phyloP scores from a whole-genome alignment of 1,140 invertebrate species.

The Drosophila truncata region DNA sequence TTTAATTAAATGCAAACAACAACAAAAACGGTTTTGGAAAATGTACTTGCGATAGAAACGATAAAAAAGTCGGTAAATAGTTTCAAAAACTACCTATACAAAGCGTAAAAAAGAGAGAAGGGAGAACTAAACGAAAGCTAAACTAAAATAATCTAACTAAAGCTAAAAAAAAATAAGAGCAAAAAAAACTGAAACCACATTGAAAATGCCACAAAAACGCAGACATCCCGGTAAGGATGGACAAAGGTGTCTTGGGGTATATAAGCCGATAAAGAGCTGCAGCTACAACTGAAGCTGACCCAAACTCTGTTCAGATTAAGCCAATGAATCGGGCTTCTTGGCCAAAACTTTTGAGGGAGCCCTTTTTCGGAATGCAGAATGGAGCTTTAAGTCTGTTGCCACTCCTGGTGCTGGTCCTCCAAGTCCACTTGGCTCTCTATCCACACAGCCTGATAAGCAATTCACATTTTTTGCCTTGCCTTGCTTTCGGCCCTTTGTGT shows the following conservation, averaged over 20 bases:
- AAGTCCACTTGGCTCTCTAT: slow-evolving; percentile 27
- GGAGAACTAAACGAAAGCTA: slow-evolving; percentile 43
- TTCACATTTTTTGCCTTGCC: slow-evolving; percentile 11
- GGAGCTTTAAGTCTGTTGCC: slow-evolving; percentile 1
- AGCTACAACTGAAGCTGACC: slow-evolving; percentile 14
- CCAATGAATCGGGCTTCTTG: slow-evolving; percentile 35
- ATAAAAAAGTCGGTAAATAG: slow-evolving; percentile 76
- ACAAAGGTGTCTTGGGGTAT: slow-evolving; percentile 19
- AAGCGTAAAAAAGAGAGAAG: slow-evolving; percentile 28
- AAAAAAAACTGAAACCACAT: slow-evolving; percentile 61
- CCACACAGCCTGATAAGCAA: slow-evolving; percentile 8
- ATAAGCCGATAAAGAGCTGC: slow-evolving; percentile 29
- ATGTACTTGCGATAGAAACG: slow-evolving; percentile 83
- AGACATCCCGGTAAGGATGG: background rate
- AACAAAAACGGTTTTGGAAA: slow-evolving; percentile 85
- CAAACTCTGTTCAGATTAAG: slow-evolving; percentile 16
- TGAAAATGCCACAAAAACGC: slow-evolving; percentile 35
- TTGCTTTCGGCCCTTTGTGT: slow-evolving; percentile 43
- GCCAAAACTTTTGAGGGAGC: slow-evolving; percentile 1
- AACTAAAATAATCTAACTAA: slow-evolving; percentile 62
- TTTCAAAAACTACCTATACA: slow-evolving; percentile 79
- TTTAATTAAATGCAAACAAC: slow-evolving; percentile 84
- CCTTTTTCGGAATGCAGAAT: slow-evolving; percentile 12
- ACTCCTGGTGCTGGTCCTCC: slow-evolving; percentile 13
- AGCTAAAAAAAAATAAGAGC: slow-evolving; percentile 33